phyloP scores from a whole-genome alignment of 1,140 invertebrate genomes.

The Drosophila athabasca region DNA sequence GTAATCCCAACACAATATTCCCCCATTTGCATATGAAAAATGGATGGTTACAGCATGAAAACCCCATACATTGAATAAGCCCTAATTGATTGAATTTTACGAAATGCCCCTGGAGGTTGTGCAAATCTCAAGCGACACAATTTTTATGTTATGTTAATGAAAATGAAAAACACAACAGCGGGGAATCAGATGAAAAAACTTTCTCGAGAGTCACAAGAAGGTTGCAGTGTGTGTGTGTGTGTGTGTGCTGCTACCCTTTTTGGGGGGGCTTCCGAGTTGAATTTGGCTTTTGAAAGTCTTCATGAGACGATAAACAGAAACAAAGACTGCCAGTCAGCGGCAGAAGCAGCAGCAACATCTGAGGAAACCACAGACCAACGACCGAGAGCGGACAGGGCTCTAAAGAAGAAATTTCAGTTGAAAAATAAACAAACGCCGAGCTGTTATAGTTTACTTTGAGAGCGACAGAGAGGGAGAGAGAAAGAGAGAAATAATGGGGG shows the following conservation, averaged over 20 bases:
- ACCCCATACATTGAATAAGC: conserved; percentile 14
- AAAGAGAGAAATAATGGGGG: neutral
- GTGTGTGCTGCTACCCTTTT: conserved; percentile 22
- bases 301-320: conserved; percentile 72
- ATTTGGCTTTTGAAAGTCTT: conserved; percentile 56
- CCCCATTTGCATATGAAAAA: conserved; percentile 33
- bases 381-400: conserved; percentile 33
- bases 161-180: conserved; percentile 20
- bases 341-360: conserved; percentile 8
- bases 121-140: conserved; percentile 14
- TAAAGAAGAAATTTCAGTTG: conserved; percentile 56
- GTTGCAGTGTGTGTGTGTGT: conserved; percentile 14
- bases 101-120: conserved; percentile 29
- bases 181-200: conserved; percentile 45
- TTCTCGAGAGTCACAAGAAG: conserved; percentile 55
- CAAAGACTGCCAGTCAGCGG: conserved; percentile 56
- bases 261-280: conserved; percentile 28
- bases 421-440: conserved; percentile 67
- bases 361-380: conserved; percentile 37
- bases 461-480: conserved; percentile 7
- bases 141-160: conserved; percentile 67
- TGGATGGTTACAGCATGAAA: conserved; percentile 25
- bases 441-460: conserved; percentile 42
- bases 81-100: conserved; percentile 42
- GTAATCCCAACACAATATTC: conserved; percentile 11